Evolutionary conservation across 2,888 invertebrate genomes (phyloP), one percentile per base, ranked within the genome.

Genomic region (Aphodius granarius): DNA sequence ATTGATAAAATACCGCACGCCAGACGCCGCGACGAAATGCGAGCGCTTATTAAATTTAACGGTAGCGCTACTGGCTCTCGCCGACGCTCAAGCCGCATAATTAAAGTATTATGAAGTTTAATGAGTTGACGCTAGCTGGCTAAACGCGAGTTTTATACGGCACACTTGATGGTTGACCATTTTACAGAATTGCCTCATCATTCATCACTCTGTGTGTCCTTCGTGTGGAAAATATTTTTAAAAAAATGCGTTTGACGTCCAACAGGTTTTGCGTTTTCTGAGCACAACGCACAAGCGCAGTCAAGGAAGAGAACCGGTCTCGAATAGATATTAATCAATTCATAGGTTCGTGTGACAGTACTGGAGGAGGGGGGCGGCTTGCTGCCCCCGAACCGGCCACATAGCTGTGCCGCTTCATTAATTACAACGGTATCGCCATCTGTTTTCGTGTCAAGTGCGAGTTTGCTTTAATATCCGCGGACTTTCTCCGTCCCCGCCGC

Each of bases 341-440:
- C 68, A 21, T 68, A 19, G 68, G 20, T 68, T 68, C 21, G n/a
- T 19, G 68, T n/a, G 20, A 21, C 68, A 68, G 43, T 43, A 13
- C 43, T n/a, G n/a, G n/a, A n/a, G n/a, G n/a, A n/a, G n/a, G 43
- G 43, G 13, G 43, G 21, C n/a, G 21, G 22, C 17, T 3, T n/a
- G n/a, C n/a, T n/a, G n/a, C n/a, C n/a, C n/a, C n/a, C n/a, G n/a
- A n/a, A n/a, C n/a, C 66, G 20, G 13, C 68, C 66, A 19, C 18
- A n/a, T 9, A 20, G n/a, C 20, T 5, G 20, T 5, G 18, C 20
- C n/a, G n/a, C n/a, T 68, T 68, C 68, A 68, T 68, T 68, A 68
- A 68, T 68, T 68, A 68, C 68, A 19, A 43, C 13, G 19, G 68
- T 68, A 68, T 68, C 20, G 21, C 68, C 68, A 68, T 68, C 68